A percentile compares a stretch with the other conserved stretches of the same genome.
Conservation (phyloP, 2,113 vertebrate genomes). For the Spizaetus ornatus region DNA sequence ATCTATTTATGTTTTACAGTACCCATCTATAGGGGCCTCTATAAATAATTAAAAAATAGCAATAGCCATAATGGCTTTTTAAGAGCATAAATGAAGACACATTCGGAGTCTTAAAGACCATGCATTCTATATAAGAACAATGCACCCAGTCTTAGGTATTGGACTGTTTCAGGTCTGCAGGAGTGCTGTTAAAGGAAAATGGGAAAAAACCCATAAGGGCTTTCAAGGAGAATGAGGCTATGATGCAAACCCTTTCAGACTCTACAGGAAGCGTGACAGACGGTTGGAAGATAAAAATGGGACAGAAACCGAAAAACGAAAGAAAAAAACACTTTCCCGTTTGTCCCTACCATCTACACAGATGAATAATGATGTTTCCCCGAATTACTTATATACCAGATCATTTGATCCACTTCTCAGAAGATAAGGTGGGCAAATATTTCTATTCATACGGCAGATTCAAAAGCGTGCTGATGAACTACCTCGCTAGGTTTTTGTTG, state of each 20-base stretch:
- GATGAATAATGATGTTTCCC: background rate
- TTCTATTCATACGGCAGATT: accelerated
- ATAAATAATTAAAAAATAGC: slow-evolving; percentile 9
- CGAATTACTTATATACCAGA: background rate
- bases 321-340: background rate
- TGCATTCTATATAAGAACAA: background rate
- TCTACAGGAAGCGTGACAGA: background rate
- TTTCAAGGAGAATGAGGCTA: background rate
- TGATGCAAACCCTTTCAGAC: background rate
- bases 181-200: background rate
- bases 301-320: background rate
- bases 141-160: background rate
- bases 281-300: background rate
- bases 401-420: background rate
- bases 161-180: background rate
- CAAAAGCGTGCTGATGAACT: background rate
- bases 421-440: background rate
- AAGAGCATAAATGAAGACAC: background rate
- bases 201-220: background rate
- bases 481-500: background rate
- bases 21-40: background rate
- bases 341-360: background rate
- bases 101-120: background rate
- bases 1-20: background rate
- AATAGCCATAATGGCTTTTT: slow-evolving; percentile 4